A percentile compares a stretch with the other conserved stretches of the same genome.
Conservation (phyloP, 2,113 vertebrate genomes). For the Atrichornis clamosus region DNA sequence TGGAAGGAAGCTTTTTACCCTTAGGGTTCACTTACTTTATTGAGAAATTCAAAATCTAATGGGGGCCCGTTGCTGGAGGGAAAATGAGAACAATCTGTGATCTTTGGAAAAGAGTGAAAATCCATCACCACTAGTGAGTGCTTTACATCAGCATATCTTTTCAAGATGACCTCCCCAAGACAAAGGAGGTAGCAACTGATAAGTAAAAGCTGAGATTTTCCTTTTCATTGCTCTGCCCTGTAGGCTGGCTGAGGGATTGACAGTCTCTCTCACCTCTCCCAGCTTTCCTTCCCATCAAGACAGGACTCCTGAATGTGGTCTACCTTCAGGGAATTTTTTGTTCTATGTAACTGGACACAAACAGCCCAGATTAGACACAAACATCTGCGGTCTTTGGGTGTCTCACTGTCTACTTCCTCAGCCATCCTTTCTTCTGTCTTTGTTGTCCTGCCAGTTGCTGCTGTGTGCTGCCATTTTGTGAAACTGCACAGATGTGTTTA, state of each 20-base stretch:
- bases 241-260: neutral
- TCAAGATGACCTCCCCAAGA: neutral
- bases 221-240: neutral
- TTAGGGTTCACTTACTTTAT: neutral
- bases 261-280: neutral
- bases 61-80: neutral
- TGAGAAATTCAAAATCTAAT: neutral
- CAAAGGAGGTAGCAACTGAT: neutral
- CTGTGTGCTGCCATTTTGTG: neutral
- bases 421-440: neutral
- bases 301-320: neutral
- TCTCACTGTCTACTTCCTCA: neutral
- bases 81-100: neutral
- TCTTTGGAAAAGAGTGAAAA: conserved; percentile 24
- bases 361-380: neutral
- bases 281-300: neutral
- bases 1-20: neutral
- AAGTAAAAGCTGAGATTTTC: neutral
- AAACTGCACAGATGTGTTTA: neutral
- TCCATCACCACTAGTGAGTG: neutral
- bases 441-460: neutral
- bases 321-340: neutral
- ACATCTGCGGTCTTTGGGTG: neutral
- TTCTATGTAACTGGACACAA: neutral
- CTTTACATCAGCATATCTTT: neutral